Evolutionary conservation across 2,888 invertebrate species (phyloP), one percentile per base, ranked within the genome.

Genomic region (Napeogenes sylphis): DNA sequence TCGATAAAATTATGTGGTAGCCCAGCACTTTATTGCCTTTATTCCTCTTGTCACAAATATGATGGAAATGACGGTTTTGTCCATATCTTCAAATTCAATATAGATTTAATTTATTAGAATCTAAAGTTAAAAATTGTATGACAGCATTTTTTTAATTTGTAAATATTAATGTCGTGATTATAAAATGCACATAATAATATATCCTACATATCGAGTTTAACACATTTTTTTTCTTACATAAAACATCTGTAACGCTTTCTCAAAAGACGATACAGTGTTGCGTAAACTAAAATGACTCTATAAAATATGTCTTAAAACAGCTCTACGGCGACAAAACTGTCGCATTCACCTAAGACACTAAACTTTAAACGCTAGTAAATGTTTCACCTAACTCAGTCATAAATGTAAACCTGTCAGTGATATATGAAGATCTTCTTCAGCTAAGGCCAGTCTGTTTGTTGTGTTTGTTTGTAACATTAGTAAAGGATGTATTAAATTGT

Each of bases 1-100:
- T 86, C 84, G 85, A 87, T 81, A 83, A 80, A 84, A 86, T 85
- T 80, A 84, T 87, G 83, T 87, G 84, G 86, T 85, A 87, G 87
- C 84, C 79, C 84, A 82, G 77, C 81, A 82, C 78, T 88, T 87
- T 88, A 87, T 85, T 76, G 79, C 78, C 68, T 67, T 81, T 69
- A 82, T 86, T 76, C 81, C 75, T 82, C 82, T 79, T 83, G 81
- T 77, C 81, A 81, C 74, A 75, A 80, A 76, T 64, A 67, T 63
- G 55, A 65, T 62, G 55, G 57, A 59, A 54, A 61, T 57, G 54
- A 55, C 58, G 62, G 62, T 61, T 62, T 60, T 45, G 45, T 53
- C 35, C 38, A 30, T 54, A 35, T 54, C 53, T 56, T 60, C 2
- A 30, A 12, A 21, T 10, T 51, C 2, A 51, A 51, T 30, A 51